Conservation (phyloP, 2,113 vertebrate species). For the Lutjanus erythropterus region DNA sequence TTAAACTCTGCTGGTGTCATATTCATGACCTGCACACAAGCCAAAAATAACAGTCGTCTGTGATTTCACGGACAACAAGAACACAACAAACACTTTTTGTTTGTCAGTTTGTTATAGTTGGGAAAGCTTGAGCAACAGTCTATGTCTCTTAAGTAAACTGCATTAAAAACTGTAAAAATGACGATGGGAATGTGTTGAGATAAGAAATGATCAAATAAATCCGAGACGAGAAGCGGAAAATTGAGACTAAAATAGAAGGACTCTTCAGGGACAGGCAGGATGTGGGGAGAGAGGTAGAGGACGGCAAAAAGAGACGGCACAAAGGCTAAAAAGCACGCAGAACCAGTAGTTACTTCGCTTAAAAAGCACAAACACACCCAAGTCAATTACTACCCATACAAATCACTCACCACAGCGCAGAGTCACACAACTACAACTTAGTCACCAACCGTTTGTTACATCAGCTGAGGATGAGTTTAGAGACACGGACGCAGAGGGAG, state of each 20-base stretch:
- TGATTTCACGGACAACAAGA: slow-evolving; percentile 61
- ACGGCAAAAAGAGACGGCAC: slow-evolving; percentile 31
- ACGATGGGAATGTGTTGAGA: slow-evolving; percentile 38
- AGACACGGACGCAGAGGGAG: slow-evolving; percentile 46
- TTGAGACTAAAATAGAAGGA: slow-evolving; percentile 39
- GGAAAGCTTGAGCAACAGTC: slow-evolving; percentile 35
- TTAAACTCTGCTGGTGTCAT: slow-evolving; percentile 73
- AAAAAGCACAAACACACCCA: slow-evolving; percentile 82
- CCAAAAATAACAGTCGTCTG: slow-evolving; percentile 74
- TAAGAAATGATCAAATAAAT: slow-evolving; percentile 67
- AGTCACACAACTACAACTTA: slow-evolving; percentile 70
- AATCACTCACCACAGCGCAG: slow-evolving; percentile 75
- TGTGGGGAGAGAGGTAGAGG: slow-evolving; percentile 37
- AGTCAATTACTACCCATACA: slow-evolving; percentile 84
- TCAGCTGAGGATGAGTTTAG: slow-evolving; percentile 66
- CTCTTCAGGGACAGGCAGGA: slow-evolving; percentile 42
- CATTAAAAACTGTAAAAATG: slow-evolving; percentile 28
- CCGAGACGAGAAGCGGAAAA: slow-evolving; percentile 24
- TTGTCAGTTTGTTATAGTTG: slow-evolving; percentile 68
- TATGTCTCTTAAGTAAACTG: slow-evolving; percentile 8
- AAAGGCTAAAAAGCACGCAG: slow-evolving; percentile 68
- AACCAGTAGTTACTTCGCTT: slow-evolving; percentile 79
- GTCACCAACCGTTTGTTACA: slow-evolving; percentile 76
- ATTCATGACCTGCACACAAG: slow-evolving; percentile 60
- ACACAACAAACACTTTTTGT: slow-evolving; percentile 45